Evolutionary conservation across 2,797 vertebrate species (phyloP).

Genomic region (Myotis findleyi): DNA sequence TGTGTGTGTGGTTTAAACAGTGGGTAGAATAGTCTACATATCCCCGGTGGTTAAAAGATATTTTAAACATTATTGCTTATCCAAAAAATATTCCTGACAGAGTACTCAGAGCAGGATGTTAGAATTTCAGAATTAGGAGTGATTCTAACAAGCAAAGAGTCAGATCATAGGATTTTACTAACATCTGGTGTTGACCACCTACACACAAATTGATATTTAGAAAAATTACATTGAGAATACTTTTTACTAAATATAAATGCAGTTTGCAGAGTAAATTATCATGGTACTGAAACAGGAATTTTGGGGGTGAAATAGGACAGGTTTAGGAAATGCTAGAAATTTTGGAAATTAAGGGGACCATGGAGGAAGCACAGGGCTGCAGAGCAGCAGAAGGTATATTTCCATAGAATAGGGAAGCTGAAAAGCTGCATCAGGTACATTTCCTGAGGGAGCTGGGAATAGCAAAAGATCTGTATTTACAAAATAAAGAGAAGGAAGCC

Average conservation of each 20-base stretch:
- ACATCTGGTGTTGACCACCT: slow-evolving; percentile 23
- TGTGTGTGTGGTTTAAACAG: neutral
- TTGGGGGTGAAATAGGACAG: too few relatives aligned
- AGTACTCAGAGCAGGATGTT: neutral
- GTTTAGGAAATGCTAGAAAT: too few relatives aligned
- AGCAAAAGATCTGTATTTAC: too few relatives aligned
- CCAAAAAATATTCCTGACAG: neutral
- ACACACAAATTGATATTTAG: neutral
- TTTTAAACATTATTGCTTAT: slow-evolving; percentile 6
- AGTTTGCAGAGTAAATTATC: neutral
- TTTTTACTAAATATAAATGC: slow-evolving; percentile 14
- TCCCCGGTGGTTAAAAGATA: neutral
- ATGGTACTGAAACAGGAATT: neutral
- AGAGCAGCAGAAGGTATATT: too few relatives aligned
- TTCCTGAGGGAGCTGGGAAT: too few relatives aligned
- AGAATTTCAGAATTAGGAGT: neutral
- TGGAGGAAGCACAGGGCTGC: too few relatives aligned
- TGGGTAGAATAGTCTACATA: neutral
- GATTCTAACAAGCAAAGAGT: slow-evolving; percentile 1
- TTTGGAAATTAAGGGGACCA: too few relatives aligned
- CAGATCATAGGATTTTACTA: neutral
- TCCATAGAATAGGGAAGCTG: too few relatives aligned
- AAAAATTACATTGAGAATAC: neutral
- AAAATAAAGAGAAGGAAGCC: too few relatives aligned
- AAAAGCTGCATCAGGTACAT: too few relatives aligned